These are phyloP conservation scores for Tamandua tetradactyla DNA, from an alignment of 2,797 vertebrate genomes.

Conservation along the genomic window DNA sequence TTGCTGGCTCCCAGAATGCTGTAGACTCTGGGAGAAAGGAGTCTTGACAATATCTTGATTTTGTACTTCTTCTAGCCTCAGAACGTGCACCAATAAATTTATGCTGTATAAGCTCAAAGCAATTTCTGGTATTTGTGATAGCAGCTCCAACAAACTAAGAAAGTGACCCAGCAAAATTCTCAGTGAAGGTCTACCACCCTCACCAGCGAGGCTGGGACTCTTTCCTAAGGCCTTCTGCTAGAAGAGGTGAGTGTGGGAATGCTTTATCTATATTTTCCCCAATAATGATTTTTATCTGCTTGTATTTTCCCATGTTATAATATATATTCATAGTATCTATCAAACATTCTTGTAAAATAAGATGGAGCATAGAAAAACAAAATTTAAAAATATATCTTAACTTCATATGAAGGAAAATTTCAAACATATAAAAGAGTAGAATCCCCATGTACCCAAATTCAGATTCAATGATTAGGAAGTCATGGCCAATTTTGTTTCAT, in stretches of 20 bases:
- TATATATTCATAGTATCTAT: background rate
- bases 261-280: background rate
- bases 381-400: background rate
- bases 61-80: no score
- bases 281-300: background rate
- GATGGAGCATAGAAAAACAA: background rate
- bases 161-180: background rate
- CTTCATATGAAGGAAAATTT: slow-evolving; percentile 29
- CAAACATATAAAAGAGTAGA: background rate
- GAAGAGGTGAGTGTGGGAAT: background rate
- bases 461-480: background rate
- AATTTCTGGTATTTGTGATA: no score
- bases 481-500: background rate
- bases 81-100: no score
- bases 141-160: no score
- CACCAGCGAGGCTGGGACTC: background rate
- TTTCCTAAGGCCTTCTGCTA: background rate
- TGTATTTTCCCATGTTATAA: background rate
- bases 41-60: no score
- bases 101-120: no score
- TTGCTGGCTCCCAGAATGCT: no score
- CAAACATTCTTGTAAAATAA: background rate
- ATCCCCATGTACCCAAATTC: background rate
- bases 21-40: no score
- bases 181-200: background rate